Evolutionary conservation across 2,888 invertebrate genomes (phyloP).

Genomic region (Callyntrura sp.): DNA sequence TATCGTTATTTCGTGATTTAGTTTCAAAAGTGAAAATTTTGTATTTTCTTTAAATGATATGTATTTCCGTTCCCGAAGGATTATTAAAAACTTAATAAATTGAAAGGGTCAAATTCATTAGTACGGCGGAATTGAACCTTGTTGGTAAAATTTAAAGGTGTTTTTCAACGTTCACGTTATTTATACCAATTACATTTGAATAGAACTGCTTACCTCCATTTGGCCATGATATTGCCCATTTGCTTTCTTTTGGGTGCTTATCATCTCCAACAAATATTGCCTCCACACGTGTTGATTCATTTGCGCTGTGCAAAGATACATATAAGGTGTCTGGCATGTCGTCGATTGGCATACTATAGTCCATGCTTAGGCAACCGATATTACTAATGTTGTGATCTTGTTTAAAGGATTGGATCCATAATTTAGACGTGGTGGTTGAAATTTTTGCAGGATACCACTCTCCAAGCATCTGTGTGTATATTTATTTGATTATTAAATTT

Average conservation of each 20-base stretch:
- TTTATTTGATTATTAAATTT: too few species aligned
- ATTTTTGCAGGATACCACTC: constrained; percentile 53
- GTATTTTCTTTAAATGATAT: constrained; percentile 77
- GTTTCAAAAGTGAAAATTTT: constrained; percentile 75
- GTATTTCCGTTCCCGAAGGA: constrained; percentile 78
- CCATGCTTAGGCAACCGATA: not conserved
- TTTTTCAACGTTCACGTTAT: not conserved
- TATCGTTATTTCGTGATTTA: constrained; percentile 74
- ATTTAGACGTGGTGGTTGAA: not conserved
- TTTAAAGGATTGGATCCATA: constrained; percentile 54
- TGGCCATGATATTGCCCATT: constrained; percentile 61
- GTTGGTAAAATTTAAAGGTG: not conserved
- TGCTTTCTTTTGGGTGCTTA: constrained; percentile 55
- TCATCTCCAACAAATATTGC: constrained; percentile 55
- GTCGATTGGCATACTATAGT: not conserved
- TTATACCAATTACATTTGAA: not conserved
- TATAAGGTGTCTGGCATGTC: not conserved
- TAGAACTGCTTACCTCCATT: constrained; percentile 51
- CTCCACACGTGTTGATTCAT: constrained; percentile 39
- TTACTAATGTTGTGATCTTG: not conserved
- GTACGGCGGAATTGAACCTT: not conserved
- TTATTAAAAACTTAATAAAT: constrained; percentile 70
- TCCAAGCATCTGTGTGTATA: constrained; percentile 59
- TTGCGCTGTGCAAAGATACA: not conserved
- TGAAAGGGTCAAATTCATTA: constrained; percentile 20